These are phyloP conservation scores for Dexiosoma caninum DNA, from an alignment of 2,888 invertebrate genomes.

Conservation along the genomic window DNA sequence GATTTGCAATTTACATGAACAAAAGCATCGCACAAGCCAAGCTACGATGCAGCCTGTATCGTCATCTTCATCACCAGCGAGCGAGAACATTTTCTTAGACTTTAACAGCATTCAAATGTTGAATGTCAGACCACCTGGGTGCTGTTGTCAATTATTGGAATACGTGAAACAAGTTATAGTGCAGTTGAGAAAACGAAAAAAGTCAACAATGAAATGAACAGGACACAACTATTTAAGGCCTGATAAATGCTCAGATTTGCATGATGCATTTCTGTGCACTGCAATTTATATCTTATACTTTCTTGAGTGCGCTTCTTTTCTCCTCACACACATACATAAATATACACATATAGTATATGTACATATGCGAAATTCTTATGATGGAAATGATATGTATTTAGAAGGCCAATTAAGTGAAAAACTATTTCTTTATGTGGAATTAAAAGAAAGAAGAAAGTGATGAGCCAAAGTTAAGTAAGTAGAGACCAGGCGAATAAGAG, in stretches of 20 bases:
- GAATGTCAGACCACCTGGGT: slow-evolving; percentile 63
- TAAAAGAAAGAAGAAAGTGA: not conserved
- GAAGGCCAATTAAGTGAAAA: slow-evolving; percentile 54
- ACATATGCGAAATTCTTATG: slow-evolving; percentile 36
- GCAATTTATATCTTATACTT: slow-evolving; percentile 2
- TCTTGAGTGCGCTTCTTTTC: not conserved
- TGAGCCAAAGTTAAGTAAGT: not conserved
- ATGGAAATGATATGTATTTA: slow-evolving; percentile 53
- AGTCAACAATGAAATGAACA: slow-evolving; percentile 13
- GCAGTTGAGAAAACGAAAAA: not conserved
- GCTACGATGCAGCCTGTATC: not conserved
- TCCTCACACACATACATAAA: too few relatives aligned
- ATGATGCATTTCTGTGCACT: slow-evolving; percentile 40
- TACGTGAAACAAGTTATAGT: slow-evolving; percentile 53
- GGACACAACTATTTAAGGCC: slow-evolving; percentile 48
- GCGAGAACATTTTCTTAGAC: slow-evolving; percentile 12
- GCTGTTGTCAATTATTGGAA: slow-evolving; percentile 60
- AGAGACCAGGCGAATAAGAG: slow-evolving; percentile 4
- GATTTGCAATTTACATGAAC: slow-evolving; percentile 49
- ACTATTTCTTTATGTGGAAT: not conserved
- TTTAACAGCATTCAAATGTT: slow-evolving; percentile 63
- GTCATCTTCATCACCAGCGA: not conserved
- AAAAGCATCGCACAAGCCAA: not conserved
- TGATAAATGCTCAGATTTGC: slow-evolving; percentile 56
- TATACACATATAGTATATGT: not conserved